A percentile compares a stretch with the other conserved stretches of the same genome.
phyloP scores from a whole-genome alignment of 2,888 invertebrate species.

The Drosophila colorata region DNA sequence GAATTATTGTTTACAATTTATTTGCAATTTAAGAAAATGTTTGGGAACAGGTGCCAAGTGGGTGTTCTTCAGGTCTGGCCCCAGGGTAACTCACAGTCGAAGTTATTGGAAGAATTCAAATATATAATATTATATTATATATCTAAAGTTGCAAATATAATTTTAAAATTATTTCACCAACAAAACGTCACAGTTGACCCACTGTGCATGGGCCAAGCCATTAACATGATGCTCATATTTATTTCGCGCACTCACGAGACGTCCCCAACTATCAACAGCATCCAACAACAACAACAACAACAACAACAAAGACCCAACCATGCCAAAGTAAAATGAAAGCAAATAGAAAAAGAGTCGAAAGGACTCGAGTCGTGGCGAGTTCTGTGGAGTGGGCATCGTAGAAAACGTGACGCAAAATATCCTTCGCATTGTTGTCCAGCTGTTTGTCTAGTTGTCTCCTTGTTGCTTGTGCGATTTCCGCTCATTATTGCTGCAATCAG shows the following conservation, averaged over 20 bases:
- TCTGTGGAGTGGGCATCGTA: not conserved
- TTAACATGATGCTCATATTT: constrained; percentile 70
- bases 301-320: constrained; percentile 16
- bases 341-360: constrained; percentile 48
- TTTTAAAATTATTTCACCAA: not conserved
- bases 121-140: no score
- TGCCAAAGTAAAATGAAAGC: constrained; percentile 51
- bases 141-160: no score
- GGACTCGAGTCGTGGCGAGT: not conserved
- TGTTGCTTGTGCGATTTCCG: constrained; percentile 67
- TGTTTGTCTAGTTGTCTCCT: constrained; percentile 54
- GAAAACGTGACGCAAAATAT: constrained; percentile 50
- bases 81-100: no score
- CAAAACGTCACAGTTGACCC: constrained; percentile 5
- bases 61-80: no score
- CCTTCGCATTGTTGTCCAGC: constrained; percentile 61
- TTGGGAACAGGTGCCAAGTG: no score
- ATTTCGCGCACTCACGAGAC: constrained; percentile 65
- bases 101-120: no score
- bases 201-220: constrained; percentile 61
- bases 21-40: no score
- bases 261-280: constrained; percentile 47
- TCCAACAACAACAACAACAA: constrained; percentile 11
- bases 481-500: constrained; percentile 77
- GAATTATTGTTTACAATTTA: no score